Evolutionary conservation across 1,140 invertebrate species (phyloP).

Genomic region (Drosophila fuyamai): DNA sequence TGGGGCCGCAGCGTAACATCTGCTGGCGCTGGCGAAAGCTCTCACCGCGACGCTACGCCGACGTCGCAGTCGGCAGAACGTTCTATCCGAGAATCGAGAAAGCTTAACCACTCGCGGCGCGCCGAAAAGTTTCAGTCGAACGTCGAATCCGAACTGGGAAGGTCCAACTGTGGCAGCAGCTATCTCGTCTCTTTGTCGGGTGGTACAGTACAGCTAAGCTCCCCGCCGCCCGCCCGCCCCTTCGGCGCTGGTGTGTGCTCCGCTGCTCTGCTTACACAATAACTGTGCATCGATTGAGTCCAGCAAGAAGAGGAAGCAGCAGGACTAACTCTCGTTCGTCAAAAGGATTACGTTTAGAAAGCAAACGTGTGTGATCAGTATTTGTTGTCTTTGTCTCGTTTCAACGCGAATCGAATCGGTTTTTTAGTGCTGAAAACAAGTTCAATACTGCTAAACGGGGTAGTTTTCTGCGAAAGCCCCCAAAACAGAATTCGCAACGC

Average conservation of each 20-base stretch:
- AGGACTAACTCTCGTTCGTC: slow-evolving; percentile 61
- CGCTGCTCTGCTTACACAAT: slow-evolving; percentile 79
- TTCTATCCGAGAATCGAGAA: slow-evolving; percentile 71
- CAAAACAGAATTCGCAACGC: slow-evolving; percentile 65
- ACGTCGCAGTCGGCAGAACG: slow-evolving; percentile 42
- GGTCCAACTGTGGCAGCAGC: slow-evolving; percentile 80
- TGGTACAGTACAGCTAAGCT: slow-evolving; percentile 79
- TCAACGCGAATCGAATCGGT: slow-evolving; percentile 34
- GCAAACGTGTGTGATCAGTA: slow-evolving; percentile 67
- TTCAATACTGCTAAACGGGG: slow-evolving; percentile 67
- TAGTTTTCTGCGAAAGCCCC: slow-evolving; percentile 75
- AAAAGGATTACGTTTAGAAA: slow-evolving; percentile 26
- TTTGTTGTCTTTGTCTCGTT: slow-evolving; percentile 61
- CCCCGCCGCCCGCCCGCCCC: slow-evolving; percentile 69
- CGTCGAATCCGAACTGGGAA: slow-evolving; percentile 84
- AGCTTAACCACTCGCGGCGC: slow-evolving; percentile 83
- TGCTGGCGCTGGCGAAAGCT: slow-evolving; percentile 68
- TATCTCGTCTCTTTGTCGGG: slow-evolving; percentile 81
- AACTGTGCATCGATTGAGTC: slow-evolving; percentile 80
- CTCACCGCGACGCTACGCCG: slow-evolving; percentile 19
- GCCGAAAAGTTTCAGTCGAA: slow-evolving; percentile 84
- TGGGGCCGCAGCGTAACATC: slow-evolving; percentile 58
- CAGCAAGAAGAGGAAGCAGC: slow-evolving; percentile 71
- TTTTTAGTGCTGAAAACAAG: slow-evolving; percentile 62
- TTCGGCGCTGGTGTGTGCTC: slow-evolving; percentile 69